Percentiles rank a stretch among this genome's conserved stretches.
Conservation (phyloP, 2,113 vertebrate species). For the Paramisgurnus dabryanus region DNA sequence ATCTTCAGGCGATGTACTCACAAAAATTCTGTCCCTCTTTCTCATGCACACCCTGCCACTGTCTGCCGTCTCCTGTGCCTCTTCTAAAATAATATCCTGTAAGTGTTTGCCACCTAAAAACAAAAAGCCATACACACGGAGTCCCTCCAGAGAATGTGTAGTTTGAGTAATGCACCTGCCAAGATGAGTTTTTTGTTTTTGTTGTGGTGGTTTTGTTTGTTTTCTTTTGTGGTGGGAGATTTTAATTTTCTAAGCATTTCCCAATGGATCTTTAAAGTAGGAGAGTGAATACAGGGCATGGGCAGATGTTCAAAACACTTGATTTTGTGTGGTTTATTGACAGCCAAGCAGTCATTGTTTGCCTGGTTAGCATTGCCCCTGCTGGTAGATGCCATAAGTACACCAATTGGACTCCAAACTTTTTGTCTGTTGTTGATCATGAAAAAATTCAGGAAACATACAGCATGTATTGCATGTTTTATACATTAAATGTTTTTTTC, state of each 20-base stretch:
- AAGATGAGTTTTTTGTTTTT: background rate
- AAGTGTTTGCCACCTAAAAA: background rate
- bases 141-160: background rate
- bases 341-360: no score
- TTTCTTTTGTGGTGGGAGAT: background rate
- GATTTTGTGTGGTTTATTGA: slow-evolving; percentile 7
- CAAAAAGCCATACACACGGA: background rate
- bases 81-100: slow-evolving; percentile 1
- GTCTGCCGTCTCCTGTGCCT: background rate
- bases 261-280: slow-evolving; percentile 17
- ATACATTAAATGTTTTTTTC: no score
- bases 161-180: slow-evolving; percentile 5
- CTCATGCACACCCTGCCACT: background rate
- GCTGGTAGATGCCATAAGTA: no score
- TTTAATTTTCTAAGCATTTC: slow-evolving; percentile 20
- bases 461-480: no score
- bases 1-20: slow-evolving; percentile 8
- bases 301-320: slow-evolving; percentile 4
- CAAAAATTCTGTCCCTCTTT: background rate
- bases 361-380: no score
- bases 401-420: no score
- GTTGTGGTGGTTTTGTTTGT: slow-evolving; percentile 14
- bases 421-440: no score
- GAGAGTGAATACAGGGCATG: background rate
- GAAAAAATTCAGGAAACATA: no score